Evolutionary conservation across 2,888 invertebrate species (phyloP).

Genomic region (Tetranychus piercei): DNA sequence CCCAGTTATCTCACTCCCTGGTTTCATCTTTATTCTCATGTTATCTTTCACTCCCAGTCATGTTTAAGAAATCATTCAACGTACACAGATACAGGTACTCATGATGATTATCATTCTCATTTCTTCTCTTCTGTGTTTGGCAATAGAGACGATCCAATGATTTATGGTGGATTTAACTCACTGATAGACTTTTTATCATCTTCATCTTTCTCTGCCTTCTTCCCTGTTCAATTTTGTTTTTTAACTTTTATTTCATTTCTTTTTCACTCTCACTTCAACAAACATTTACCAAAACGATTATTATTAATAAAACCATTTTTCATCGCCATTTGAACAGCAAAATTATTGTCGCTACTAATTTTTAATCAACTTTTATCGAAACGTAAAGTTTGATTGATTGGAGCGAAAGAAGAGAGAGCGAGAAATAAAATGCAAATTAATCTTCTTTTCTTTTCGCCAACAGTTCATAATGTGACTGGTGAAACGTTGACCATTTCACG

Average conservation of each 20-base stretch:
- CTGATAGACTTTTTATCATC: not conserved
- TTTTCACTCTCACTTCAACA: not conserved
- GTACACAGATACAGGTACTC: not conserved
- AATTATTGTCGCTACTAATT: not conserved
- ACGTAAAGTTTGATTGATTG: too few species aligned
- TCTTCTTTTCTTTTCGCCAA: not conserved
- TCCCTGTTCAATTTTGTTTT: not conserved
- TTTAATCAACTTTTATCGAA: too few species aligned
- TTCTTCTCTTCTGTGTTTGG: not conserved
- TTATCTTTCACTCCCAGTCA: not conserved
- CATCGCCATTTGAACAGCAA: not conserved
- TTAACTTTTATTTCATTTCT: not conserved
- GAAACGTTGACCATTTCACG: constrained; percentile 19
- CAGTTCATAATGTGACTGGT: constrained; percentile 17
- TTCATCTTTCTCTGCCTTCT: not conserved
- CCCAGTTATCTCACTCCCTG: not conserved
- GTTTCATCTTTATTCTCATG: not conserved
- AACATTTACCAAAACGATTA: too few species aligned
- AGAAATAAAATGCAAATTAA: not conserved
- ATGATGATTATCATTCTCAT: not conserved
- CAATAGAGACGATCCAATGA: not conserved
- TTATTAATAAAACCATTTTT: not conserved
- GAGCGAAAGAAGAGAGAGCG: too few species aligned
- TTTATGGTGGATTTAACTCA: constrained; percentile 1
- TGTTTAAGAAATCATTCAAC: not conserved